Evolutionary conservation across 2,797 vertebrate genomes (phyloP).

Genomic region (Darevskia nairensis): DNA sequence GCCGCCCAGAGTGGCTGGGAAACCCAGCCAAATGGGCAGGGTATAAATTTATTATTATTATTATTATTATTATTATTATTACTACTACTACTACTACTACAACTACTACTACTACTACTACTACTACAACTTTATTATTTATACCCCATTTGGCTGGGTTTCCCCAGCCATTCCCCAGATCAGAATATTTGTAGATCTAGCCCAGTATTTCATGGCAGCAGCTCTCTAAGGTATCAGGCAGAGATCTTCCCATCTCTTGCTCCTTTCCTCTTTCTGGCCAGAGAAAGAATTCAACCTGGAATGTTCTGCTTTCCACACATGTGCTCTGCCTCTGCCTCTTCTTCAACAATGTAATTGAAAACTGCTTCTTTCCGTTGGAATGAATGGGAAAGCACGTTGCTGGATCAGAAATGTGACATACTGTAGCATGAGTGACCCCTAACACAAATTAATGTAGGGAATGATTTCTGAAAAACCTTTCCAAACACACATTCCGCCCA

Average conservation of each 20-base stretch:
- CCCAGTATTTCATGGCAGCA: background rate
- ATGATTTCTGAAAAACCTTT: background rate
- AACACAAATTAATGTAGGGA: too few species aligned
- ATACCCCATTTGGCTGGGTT: too few species aligned
- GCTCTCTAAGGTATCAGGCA: too few species aligned
- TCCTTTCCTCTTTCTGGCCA: too few species aligned
- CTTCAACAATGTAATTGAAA: background rate
- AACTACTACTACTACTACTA: too few species aligned
- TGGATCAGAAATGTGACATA: background rate
- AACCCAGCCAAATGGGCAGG: too few species aligned
- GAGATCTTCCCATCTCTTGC: background rate
- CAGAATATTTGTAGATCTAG: background rate
- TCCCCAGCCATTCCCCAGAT: too few species aligned
- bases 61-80: too few species aligned
- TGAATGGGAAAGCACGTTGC: background rate
- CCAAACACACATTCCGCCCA: background rate
- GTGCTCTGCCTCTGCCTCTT: background rate
- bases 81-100: fast-evolving
- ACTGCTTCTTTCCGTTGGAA: background rate
- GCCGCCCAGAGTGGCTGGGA: too few species aligned
- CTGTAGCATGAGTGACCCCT: background rate
- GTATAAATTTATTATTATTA: too few species aligned
- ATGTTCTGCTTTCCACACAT: background rate
- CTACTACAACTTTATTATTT: too few species aligned
- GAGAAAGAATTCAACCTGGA: too few species aligned